Conservation (phyloP, 2,888 invertebrate species). For the Leptura quadrifasciata region DNA sequence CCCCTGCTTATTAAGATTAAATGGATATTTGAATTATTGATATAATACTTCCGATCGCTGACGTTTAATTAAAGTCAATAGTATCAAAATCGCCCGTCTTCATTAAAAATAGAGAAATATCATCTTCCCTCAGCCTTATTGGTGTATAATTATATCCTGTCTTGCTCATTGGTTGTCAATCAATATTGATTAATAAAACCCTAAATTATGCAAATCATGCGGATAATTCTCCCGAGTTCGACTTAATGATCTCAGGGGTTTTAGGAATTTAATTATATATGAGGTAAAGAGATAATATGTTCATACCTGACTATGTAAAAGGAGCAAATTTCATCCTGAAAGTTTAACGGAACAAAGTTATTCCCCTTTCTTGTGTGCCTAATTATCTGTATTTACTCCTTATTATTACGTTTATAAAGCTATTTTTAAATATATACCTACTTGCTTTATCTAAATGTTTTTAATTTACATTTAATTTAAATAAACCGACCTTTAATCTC, state of each 20-base stretch:
- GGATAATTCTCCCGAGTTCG: conserved; percentile 25
- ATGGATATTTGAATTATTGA: background rate
- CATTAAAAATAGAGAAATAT: conserved; percentile 7
- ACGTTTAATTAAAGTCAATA: background rate
- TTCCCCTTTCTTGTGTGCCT: background rate
- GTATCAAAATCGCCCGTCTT: background rate
- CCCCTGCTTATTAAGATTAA: background rate
- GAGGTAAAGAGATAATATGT: conserved; percentile 26
- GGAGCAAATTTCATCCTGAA: background rate
- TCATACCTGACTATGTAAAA: conserved; percentile 19
- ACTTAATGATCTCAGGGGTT: conserved; percentile 22
- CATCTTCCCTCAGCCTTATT: background rate
- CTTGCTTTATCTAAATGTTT: conserved; percentile 37
- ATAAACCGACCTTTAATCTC: conserved; percentile 15
- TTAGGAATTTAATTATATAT: conserved; percentile 35
- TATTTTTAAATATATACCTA: background rate
- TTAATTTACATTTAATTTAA: conserved; percentile 41
- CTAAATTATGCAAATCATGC: conserved; percentile 31
- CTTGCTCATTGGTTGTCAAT: conserved; percentile 37
- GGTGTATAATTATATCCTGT: conserved; percentile 9
- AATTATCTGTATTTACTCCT: conserved; percentile 15
- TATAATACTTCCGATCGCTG: background rate
- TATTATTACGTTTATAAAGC: conserved; percentile 16
- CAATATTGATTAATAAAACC: conserved; percentile 37
- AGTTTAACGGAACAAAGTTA: background rate